Evolutionary conservation across 2,797 vertebrate genomes (phyloP), one percentile per base, ranked within the genome.

Genomic region (Diplodus puntazzo): DNA sequence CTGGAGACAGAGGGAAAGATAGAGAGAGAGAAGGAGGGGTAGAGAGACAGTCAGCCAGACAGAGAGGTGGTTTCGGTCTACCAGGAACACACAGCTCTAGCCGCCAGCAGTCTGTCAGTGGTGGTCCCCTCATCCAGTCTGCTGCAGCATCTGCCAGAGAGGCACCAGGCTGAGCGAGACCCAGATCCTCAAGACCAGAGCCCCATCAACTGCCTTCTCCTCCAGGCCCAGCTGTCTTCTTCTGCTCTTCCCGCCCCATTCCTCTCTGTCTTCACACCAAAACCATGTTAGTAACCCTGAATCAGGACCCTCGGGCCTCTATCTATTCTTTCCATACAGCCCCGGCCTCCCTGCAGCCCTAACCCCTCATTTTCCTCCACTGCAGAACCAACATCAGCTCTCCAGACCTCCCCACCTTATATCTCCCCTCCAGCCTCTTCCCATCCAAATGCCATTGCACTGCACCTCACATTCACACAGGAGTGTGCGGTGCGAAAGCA

Each of bases 71-170:
- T 85, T 90, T 91, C 3, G 20, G 83, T 93, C 93, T 87, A 86
- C 90, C 87, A 93, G 92, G 86, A 91, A 87, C 84, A 87, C 90
- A 85, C 87, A 89, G 89, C 82, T 84, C 78, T 91, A 73, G 84
- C 92, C 88, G 89, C 87, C 91, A 93, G 90, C 89, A 91, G 92
- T 92, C 83, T 94, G 89, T 92, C 90, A 93, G 93, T 94, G 95
- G 94, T 94, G 94, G 92, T 92, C 94, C 85, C 88, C 91, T 93
- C 94, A 92, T 88, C 92, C 92, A 92, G 93, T 92, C 94, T 94
- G 91, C 94, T 95, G 94, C 95, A 96, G 96, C 97, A 97, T 97
- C 97, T 97, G 97, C 95, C 92, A 81, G 91, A 60, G 81, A 92
- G 93, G 93, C 94, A 87, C 5, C 91, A 90, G 90, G 87, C 89